phyloP scores from a whole-genome alignment of 1,140 invertebrate species.

The Drosophila melanogaster region DNA sequence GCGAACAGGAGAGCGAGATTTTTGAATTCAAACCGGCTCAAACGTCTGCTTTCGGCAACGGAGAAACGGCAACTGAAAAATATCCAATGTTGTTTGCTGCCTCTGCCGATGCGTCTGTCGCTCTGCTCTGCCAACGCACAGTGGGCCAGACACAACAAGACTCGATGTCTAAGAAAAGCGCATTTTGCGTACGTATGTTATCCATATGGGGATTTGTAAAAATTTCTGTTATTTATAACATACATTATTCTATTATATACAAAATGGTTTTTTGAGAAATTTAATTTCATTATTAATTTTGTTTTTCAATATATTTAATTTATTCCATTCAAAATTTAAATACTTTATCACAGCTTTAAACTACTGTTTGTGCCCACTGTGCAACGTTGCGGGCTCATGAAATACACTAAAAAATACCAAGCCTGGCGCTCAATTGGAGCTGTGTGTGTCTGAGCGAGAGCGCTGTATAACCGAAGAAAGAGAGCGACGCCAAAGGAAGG shows the following conservation, averaged over 20 bases:
- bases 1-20: slow-evolving; percentile 4
- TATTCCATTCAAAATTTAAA: neutral
- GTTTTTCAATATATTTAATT: neutral
- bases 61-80: slow-evolving; percentile 38
- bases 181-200: neutral
- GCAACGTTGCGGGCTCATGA: slow-evolving; percentile 3
- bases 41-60: slow-evolving; percentile 46
- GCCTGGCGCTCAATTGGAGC: slow-evolving; percentile 22
- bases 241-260: too few species aligned
- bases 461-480: slow-evolving; percentile 1
- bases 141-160: neutral
- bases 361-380: neutral
- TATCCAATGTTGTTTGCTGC: slow-evolving; percentile 7
- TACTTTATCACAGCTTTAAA: too few species aligned
- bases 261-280: too few species aligned
- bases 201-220: too few species aligned
- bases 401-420: slow-evolving; percentile 26
- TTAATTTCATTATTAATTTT: too few species aligned
- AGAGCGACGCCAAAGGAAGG: neutral
- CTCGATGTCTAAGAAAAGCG: neutral
- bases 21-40: slow-evolving; percentile 27
- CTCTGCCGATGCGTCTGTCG: neutral
- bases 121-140: slow-evolving; percentile 14
- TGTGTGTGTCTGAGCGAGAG: slow-evolving; percentile 33
- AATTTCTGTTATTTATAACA: too few species aligned